These are phyloP conservation scores for Cyanoramphus novaezelandiae DNA, from an alignment of 2,113 vertebrate genomes.

Conservation along the genomic window DNA sequence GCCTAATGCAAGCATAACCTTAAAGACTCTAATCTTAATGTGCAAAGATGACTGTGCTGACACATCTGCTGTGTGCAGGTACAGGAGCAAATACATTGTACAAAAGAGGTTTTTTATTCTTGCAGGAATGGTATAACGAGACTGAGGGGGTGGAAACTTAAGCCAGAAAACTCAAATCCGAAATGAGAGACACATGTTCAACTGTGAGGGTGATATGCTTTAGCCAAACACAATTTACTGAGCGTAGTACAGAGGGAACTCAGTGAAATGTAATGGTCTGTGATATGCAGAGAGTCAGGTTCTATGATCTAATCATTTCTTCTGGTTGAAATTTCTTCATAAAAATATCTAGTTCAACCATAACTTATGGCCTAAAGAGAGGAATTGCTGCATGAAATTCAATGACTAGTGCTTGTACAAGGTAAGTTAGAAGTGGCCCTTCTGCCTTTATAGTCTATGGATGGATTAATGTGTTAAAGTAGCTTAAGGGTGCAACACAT, in stretches of 20 bases:
- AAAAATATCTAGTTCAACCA: constrained; percentile 45
- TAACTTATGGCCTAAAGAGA: constrained; percentile 34
- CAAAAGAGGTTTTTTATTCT: constrained; percentile 10
- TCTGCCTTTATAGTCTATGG: constrained; percentile 33
- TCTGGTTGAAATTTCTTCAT: constrained; percentile 52
- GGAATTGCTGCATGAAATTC: constrained; percentile 28
- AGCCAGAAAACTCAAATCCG: constrained; percentile 45
- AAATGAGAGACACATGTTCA: constrained; percentile 58
- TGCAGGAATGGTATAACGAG: neutral
- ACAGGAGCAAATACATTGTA: neutral
- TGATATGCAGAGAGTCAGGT: constrained; percentile 43
- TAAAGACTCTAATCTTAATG: neutral
- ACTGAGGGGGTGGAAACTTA: constrained; percentile 7
- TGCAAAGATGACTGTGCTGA: neutral
- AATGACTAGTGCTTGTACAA: neutral
- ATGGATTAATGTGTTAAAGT: constrained; percentile 24
- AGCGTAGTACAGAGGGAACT: constrained; percentile 31
- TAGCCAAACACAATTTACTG: constrained; percentile 53
- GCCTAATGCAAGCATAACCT: neutral
- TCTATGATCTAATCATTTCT: constrained; percentile 62
- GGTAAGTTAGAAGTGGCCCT: constrained; percentile 31
- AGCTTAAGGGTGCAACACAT: constrained; percentile 10
- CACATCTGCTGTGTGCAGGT: neutral
- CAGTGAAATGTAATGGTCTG: constrained; percentile 35
- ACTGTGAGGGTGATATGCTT: constrained; percentile 24